These are phyloP conservation scores for Drosophila elegans DNA, from an alignment of 1,140 invertebrate species.

Conservation along the genomic window DNA sequence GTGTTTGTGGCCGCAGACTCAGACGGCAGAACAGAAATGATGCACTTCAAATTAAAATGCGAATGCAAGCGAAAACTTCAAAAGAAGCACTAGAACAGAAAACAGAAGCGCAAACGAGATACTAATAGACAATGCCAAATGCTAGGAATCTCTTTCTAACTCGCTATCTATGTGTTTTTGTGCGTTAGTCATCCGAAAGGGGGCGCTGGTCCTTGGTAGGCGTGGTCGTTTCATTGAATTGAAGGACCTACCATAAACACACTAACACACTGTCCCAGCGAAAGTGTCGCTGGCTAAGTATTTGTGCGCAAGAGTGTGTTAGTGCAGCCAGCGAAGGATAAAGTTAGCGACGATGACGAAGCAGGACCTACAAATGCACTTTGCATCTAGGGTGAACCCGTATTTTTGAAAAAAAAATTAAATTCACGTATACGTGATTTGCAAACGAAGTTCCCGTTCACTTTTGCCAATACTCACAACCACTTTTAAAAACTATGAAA, in stretches of 20 bases:
- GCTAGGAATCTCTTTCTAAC: slow-evolving; percentile 21
- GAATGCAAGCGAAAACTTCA: slow-evolving; percentile 83
- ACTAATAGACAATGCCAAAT: slow-evolving; percentile 81
- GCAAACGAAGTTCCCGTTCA: too few relatives aligned
- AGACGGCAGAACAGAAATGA: slow-evolving; percentile 66
- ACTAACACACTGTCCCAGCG: slow-evolving; percentile 79
- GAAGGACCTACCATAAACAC: slow-evolving; percentile 68
- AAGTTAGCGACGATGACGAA: slow-evolving; percentile 70
- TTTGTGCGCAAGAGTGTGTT: neutral
- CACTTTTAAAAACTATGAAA: too few relatives aligned
- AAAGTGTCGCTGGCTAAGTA: slow-evolving; percentile 61
- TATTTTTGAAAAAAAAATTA: neutral
- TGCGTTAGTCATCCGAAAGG: slow-evolving; percentile 15
- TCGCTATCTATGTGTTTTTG: neutral
- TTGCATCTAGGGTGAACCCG: slow-evolving; percentile 51
- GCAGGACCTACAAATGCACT: slow-evolving; percentile 76
- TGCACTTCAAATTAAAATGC: slow-evolving; percentile 83
- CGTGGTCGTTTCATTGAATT: slow-evolving; percentile 59
- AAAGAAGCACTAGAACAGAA: slow-evolving; percentile 83
- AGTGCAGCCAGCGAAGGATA: slow-evolving; percentile 68
- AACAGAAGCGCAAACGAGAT: slow-evolving; percentile 82
- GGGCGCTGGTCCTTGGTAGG: slow-evolving; percentile 39
- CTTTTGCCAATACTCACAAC: too few relatives aligned
- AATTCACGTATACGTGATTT: slow-evolving; percentile 17
- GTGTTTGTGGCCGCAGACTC: slow-evolving; percentile 69